Evolutionary conservation across 1,140 invertebrate species (phyloP), one percentile per base, ranked within the genome.

Genomic region (Macrobrachium nipponense): DNA sequence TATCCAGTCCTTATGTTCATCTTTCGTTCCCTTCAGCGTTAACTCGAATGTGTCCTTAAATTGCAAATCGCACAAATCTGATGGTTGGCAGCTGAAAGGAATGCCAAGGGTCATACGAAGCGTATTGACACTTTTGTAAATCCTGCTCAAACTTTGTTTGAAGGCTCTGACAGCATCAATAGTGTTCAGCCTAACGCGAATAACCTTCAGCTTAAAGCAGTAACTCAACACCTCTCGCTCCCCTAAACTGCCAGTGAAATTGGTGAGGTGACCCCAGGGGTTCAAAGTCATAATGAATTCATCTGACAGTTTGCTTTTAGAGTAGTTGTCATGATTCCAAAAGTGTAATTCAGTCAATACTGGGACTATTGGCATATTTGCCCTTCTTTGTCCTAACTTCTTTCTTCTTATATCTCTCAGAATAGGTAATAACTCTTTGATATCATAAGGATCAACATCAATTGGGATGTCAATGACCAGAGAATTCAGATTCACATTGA

Each of bases 131-230:
- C 20, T 15, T 20, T 73, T 82, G 18, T 20, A 59, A 18, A 82
- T 82, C 68, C 15, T 82, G 15, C 51, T 23, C 11, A 82, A 60
- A 44, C 80, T 82, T 14, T 51, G 44, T 14, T 20, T 23, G 14
- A 82, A 27, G 20, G 66, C 44, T 5, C 58, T 58, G 18, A 72
- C 17, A 23, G 80, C 80, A 17, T 59, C 27, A 4, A 20, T 14
- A 11, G 64, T 70, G 20, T 44, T n/a, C 18, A 82, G n/a, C 51
- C 80, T n/a, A 18, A 72, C 66, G 44, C 80, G 43, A n/a, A 82
- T 20, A 36, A n/a, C 72, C 80, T 82, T 82, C 27, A 82, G 64
- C 12, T 82, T 82, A 36, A 27, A 82, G 44, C 80, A 82, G 80
- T 72, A 82, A 18, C 10, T 60, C n/a, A 82, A 51, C 6, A 82